A percentile compares a stretch with the other conserved stretches of the same genome.
Evolutionary conservation across 2,797 vertebrate genomes (phyloP).

Genomic region (Alfaro cultratus): DNA sequence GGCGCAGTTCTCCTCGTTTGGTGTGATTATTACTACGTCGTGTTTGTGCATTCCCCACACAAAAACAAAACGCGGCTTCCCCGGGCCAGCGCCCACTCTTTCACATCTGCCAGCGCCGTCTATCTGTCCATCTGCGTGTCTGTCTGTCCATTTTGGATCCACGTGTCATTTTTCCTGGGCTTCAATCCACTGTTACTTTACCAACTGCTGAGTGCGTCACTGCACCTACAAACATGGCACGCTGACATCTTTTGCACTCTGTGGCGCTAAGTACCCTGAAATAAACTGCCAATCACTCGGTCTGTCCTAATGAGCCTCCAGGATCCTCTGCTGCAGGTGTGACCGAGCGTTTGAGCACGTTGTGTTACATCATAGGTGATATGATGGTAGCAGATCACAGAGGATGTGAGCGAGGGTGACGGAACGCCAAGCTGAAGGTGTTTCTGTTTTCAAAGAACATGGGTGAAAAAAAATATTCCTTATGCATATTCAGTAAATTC

Average conservation of each 20-base stretch:
- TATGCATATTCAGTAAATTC: neutral
- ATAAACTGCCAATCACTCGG: constrained; percentile 14
- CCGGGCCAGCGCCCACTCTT: constrained; percentile 32
- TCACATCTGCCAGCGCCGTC: constrained; percentile 42
- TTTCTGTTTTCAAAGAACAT: constrained; percentile 34
- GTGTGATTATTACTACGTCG: constrained; percentile 27
- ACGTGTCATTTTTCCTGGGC: neutral
- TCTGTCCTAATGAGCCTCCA: neutral
- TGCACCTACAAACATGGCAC: neutral
- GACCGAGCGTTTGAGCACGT: neutral
- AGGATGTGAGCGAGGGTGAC: neutral
- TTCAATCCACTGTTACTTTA: constrained; percentile 8
- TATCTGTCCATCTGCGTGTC: constrained; percentile 30
- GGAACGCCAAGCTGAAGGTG: constrained; percentile 32
- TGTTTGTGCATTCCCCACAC: constrained; percentile 55
- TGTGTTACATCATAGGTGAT: constrained; percentile 16
- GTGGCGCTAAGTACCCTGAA: constrained; percentile 4
- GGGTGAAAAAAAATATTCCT: constrained; percentile 1
- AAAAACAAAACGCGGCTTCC: constrained; percentile 58
- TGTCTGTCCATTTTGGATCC: constrained; percentile 14
- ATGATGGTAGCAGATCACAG: constrained; percentile 4
- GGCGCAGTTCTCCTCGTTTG: constrained; percentile 51
- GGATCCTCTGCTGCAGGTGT: constrained; percentile 8
- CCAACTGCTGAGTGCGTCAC: constrained; percentile 35
- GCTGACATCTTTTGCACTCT: constrained; percentile 13